Base-by-base conservation (phyloP, 2,888 invertebrate genomes). In the Antheraea assamensis region DNA sequence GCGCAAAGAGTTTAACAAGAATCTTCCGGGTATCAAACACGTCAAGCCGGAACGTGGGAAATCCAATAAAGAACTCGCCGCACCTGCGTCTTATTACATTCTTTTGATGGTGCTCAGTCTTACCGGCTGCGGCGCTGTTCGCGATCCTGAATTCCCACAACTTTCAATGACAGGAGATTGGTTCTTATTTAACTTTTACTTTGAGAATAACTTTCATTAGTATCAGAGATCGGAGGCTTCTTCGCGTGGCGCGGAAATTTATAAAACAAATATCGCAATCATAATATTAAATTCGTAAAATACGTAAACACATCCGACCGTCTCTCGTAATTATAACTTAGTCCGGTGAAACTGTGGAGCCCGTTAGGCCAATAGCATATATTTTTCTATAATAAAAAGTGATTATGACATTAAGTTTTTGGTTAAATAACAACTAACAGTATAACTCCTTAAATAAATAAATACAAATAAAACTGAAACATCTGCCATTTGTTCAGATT, bases 61-160 rank as follows among this genome's bases (percentile, higher is more conserved):
- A 94, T 94, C 92, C 93, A 94, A 94, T 94, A 94, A 94, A 92
- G 93, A 92, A 92, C 86, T 90, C 87, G 88, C 87, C 87, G 88
- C 93, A 94, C 94, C 94, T 94, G 93, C 87, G 88, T 91, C 92
- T 92, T 94, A 94, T 94, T 93, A 93, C 94, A 94, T 94, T 94
- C 94, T 91, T 92, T 90, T 87, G 88, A 89, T 88, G 91, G 88
- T 90, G 88, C 90, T 90, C 87, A 87, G 87, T 86, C 89, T 89
- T 87, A 87, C 87, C 87, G 84, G 85, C 88, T 21, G 58, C 24
- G 58, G 21, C 13, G 58, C 58, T n/a, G 58, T 85, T 78, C 79
- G 82, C 85, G 83, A 85, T 82, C 82, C 87, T 85, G 85, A 91
- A 91, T 90, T 90, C 86, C 86, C 87, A 85, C 84, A 85, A 93